These are phyloP conservation scores for Huso huso DNA, from an alignment of 2,797 vertebrate genomes.

Conservation along the genomic window DNA sequence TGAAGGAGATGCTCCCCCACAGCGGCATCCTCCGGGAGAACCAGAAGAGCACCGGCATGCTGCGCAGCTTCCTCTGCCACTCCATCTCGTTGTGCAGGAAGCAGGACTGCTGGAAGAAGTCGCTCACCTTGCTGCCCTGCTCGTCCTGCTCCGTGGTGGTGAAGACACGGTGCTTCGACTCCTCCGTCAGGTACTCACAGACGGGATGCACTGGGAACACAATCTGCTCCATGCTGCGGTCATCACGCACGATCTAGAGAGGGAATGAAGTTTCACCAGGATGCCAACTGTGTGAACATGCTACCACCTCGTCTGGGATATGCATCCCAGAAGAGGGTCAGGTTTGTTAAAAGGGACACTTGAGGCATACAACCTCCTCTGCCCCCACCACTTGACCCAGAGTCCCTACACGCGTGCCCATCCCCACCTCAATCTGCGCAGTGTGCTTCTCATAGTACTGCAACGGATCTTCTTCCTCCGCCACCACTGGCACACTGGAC, in stretches of 20 bases:
- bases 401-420: no score
- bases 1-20: constrained; percentile 97
- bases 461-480: constrained; percentile 79
- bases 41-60: constrained; percentile 96
- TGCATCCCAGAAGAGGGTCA: background rate
- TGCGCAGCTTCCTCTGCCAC: constrained; percentile 95
- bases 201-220: constrained; percentile 88
- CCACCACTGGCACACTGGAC: constrained; percentile 60
- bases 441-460: constrained; percentile 82
- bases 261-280: no score
- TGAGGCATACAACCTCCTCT: no score
- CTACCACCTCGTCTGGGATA: no score
- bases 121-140: constrained; percentile 95
- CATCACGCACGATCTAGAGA: constrained; percentile 85
- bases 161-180: constrained; percentile 84
- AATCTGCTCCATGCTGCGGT: constrained; percentile 97
- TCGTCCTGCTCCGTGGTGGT: constrained; percentile 94
- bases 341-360: background rate
- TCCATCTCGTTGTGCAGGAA: constrained; percentile 98
- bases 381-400: no score
- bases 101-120: constrained; percentile 88
- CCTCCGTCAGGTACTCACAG: constrained; percentile 88
- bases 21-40: constrained; percentile 93
- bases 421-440: constrained; percentile 76
- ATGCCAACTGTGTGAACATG: no score